Conservation (phyloP, 2,797 vertebrate genomes). For the Prionace glauca region DNA sequence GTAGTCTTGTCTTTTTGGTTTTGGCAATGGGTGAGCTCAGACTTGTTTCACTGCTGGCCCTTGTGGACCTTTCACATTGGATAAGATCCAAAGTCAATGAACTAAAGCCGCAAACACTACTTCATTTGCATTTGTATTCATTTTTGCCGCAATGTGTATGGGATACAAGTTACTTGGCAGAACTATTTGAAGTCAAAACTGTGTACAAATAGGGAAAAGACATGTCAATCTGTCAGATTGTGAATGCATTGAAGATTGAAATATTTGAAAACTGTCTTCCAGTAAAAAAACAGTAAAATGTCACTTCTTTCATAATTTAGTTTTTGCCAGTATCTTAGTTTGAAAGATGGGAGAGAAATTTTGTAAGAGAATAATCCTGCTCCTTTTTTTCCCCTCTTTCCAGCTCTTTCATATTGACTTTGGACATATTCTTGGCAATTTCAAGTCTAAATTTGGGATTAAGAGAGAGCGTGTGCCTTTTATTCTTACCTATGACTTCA, state of each 20-base stretch:
- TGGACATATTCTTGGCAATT: slow-evolving; percentile 97
- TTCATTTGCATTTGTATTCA: not conserved
- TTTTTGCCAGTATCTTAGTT: slow-evolving; percentile 15
- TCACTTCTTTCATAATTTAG: not conserved
- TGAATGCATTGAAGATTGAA: not conserved
- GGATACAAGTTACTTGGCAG: not conserved
- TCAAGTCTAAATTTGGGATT: slow-evolving; percentile 98
- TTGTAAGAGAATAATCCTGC: slow-evolving; percentile 40
- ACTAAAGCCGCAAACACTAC: not conserved
- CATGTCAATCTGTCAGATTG: not conserved
- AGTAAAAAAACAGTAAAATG: not conserved
- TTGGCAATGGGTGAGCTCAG: not conserved
- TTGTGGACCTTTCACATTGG: not conserved
- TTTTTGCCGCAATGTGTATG: not conserved
- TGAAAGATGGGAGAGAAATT: slow-evolving; percentile 1
- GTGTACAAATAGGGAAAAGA: not conserved
- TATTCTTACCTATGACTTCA: slow-evolving; percentile 98
- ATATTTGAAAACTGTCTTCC: not conserved
- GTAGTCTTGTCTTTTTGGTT: not conserved
- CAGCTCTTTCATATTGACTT: slow-evolving; percentile 99
- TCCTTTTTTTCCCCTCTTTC: slow-evolving; percentile 30
- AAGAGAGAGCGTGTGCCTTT: slow-evolving; percentile 97
- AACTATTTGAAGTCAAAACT: not conserved
- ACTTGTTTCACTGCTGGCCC: not conserved
- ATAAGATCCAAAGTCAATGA: not conserved